Percentiles rank a stretch among this genome's conserved stretches.
phyloP scores from a whole-genome alignment of 1,140 invertebrate genomes.

The Neoseiulus cucumeris region DNA sequence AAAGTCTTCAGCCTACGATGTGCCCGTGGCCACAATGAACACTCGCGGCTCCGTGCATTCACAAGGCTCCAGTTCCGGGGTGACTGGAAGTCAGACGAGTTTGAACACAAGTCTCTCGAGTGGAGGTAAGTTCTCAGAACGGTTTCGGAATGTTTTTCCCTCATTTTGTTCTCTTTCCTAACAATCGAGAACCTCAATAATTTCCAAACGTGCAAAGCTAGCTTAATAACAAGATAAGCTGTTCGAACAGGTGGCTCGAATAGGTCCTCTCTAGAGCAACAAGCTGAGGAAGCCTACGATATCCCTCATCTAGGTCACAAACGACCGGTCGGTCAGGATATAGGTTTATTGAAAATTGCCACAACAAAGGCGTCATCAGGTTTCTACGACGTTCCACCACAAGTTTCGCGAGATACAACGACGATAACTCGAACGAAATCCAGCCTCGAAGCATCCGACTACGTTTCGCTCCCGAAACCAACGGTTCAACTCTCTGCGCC shows the following conservation, averaged over 20 bases:
- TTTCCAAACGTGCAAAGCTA: background rate
- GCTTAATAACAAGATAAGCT: conserved; percentile 20
- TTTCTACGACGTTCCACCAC: conserved; percentile 31
- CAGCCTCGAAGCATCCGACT: conserved; percentile 22
- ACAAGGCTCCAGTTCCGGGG: conserved; percentile 18
- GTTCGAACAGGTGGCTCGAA: conserved; percentile 27
- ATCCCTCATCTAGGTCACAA: conserved; percentile 22
- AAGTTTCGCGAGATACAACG: conserved; percentile 18
- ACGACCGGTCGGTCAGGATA: conserved; percentile 10
- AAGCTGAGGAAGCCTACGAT: conserved; percentile 27
- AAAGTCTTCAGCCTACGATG: background rate
- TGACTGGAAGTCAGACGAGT: background rate
- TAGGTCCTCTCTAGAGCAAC: conserved; percentile 29
- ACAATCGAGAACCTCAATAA: background rate
- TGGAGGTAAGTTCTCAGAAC: background rate
- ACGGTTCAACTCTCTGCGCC: conserved; percentile 10
- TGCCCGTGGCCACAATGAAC: conserved; percentile 14
- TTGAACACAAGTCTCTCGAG: background rate
- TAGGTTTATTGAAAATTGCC: conserved; percentile 9
- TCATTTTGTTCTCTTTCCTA: background rate
- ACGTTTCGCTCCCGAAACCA: conserved; percentile 16
- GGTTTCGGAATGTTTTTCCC: background rate
- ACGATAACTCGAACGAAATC: conserved; percentile 22
- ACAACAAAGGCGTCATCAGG: conserved; percentile 5
- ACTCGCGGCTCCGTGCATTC: conserved; percentile 18